Base-by-base conservation (phyloP, 2,797 vertebrate species). In the Centroberyx gerrardi region DNA sequence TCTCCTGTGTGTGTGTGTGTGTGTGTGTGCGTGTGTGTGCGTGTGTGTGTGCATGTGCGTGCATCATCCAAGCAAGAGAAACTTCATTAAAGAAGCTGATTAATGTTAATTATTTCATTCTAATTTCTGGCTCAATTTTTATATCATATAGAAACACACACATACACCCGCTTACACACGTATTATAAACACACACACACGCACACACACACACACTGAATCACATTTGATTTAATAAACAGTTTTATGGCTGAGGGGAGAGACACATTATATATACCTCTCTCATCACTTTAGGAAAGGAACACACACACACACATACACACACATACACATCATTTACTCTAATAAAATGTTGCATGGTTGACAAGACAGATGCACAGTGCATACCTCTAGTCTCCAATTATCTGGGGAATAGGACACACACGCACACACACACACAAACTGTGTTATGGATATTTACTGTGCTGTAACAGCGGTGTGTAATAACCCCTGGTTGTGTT, bases 401-500 rank as follows among this genome's bases (percentile, higher is more conserved):
- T 88, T 80, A 84, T 72, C 62, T 54, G 14, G 48, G 74, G 51
- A 33, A 75, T 31, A 29, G 52, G 44, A 40, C 38, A 38, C 6
- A 52, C 8, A 18, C 51, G 8, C 8, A 22, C 4, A 12, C 13
- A 68, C 15, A 12, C 49, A 74, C 68, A 72, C 52, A 52, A 61
- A 60, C 44, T 18, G 40, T 6, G 12, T 28, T 54, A 31, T 42
- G 42, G 28, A 68, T 0, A 9, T 78, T 85, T 76, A 72, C 71
- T 65, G 81, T 60, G 62, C 68, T 58, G 68, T 76, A 75, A 81
- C 81, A 69, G 74, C 40, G 38, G 53, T 0, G 31, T 76, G 74
- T 87, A 88, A 89, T 78, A 48, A 84, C 85, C 63, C 67, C 81
- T 80, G 80, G 46, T 74, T 80, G 63, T 81, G 75, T 87, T 77